Percentiles rank a stretch among this genome's conserved stretches.
These are phyloP conservation scores for Chloroceryle inda DNA, from an alignment of 2,797 vertebrate species.

Conservation along the genomic window DNA sequence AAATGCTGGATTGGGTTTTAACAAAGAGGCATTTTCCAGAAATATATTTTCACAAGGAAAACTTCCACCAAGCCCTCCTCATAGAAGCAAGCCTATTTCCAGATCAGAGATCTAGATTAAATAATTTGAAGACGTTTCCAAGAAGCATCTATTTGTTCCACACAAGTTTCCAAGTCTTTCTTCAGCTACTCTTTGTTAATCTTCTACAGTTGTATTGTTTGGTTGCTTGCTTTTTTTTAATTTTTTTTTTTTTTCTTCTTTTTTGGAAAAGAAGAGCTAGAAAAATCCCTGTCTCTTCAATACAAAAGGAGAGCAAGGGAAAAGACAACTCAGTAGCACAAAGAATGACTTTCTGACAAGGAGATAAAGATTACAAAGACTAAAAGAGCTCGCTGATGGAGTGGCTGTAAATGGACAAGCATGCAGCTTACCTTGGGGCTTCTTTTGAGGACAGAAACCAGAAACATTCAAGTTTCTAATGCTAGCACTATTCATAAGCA, in stretches of 20 bases:
- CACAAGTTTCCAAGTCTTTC: background rate
- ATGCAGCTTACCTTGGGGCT: background rate
- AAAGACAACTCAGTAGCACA: background rate
- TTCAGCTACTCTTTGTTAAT: background rate
- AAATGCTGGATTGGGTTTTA: background rate
- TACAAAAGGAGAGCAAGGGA: background rate
- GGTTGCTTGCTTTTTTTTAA: background rate
- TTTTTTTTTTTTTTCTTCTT: background rate
- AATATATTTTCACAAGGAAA: background rate
- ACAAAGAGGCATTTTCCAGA: background rate
- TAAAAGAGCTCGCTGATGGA: background rate
- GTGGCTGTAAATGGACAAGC: fast-evolving
- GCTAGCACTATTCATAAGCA: background rate
- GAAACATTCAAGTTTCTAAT: background rate
- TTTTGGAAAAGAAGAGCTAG: background rate
- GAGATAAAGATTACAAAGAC: background rate
- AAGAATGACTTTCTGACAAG: background rate
- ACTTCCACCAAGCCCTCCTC: background rate
- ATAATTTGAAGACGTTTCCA: background rate
- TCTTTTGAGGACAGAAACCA: background rate
- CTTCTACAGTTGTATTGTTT: background rate
- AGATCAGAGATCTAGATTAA: conserved; percentile 1
- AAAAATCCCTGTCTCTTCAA: background rate
- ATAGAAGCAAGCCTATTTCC: background rate
- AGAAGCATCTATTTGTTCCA: conserved; percentile 14